Percentiles rank a stretch among this genome's conserved stretches.
phyloP scores from a whole-genome alignment of 2,888 invertebrate species.

The Chesias legatella region DNA sequence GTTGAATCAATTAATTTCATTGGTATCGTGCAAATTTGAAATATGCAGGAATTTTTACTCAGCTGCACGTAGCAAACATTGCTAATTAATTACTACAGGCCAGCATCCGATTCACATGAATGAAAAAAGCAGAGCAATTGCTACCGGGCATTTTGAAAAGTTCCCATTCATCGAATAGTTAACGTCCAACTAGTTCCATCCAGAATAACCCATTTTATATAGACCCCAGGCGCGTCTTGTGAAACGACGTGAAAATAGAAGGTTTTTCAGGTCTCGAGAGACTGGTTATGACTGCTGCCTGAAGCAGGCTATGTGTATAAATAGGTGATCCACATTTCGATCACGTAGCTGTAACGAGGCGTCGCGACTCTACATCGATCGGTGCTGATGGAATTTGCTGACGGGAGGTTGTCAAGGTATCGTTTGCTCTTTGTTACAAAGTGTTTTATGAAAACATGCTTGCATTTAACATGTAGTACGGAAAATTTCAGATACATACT shows the following conservation, averaged over 20 bases:
- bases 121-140: constrained; percentile 46
- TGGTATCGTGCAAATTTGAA: too few species aligned
- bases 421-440: constrained; percentile 34
- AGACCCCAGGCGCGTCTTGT: constrained; percentile 16
- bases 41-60: too few species aligned
- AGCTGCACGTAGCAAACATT: too few species aligned
- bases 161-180: constrained; percentile 59
- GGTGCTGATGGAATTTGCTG: constrained; percentile 51
- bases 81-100: too few species aligned
- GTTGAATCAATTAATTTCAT: too few species aligned
- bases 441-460: too few species aligned
- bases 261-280: constrained; percentile 36
- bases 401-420: constrained; percentile 18
- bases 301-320: constrained; percentile 67
- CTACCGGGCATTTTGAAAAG: constrained; percentile 53
- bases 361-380: constrained; percentile 69
- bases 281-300: constrained; percentile 48
- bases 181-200: constrained; percentile 59
- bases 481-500: too few species aligned
- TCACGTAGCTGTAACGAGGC: constrained; percentile 73
- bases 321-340: constrained; percentile 74
- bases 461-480: too few species aligned
- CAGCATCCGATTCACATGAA: constrained; percentile 7
- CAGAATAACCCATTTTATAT: constrained; percentile 49
- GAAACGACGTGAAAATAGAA: constrained; percentile 16